Evolutionary conservation across 1,140 invertebrate genomes (phyloP).

Genomic region (Cheumatopsyche charites): DNA sequence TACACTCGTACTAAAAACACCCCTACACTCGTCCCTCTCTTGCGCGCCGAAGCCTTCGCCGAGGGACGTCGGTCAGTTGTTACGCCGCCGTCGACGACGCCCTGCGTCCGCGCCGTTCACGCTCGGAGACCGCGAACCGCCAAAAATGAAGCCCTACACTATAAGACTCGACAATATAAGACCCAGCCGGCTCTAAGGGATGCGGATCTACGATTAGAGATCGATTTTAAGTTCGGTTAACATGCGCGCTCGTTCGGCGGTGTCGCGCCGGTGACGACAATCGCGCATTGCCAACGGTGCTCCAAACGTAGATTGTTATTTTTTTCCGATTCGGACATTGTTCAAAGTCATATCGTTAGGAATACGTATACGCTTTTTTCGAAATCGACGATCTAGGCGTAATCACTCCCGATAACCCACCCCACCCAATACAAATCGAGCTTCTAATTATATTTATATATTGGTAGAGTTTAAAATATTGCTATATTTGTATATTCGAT

Average conservation of each 20-base stretch:
- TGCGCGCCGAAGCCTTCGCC: slow-evolving; percentile 11
- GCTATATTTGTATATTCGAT: slow-evolving; percentile 1
- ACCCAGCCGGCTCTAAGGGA: too few relatives aligned
- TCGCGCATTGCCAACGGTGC: too few relatives aligned
- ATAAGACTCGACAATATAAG: too few relatives aligned
- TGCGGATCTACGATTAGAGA: too few relatives aligned
- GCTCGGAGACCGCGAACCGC: too few relatives aligned
- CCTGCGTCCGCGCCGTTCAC: neutral
- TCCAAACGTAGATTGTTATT: too few relatives aligned
- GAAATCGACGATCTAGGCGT: neutral
- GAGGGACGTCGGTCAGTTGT: slow-evolving; percentile 34
- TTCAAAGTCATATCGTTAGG: slow-evolving; percentile 22
- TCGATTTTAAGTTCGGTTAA: too few relatives aligned
- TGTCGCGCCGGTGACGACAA: too few relatives aligned
- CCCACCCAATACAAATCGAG: slow-evolving; percentile 30
- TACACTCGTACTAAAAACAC: neutral
- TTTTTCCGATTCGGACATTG: too few relatives aligned
- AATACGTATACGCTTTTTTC: slow-evolving; percentile 30
- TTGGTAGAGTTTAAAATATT: neutral
- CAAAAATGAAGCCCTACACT: too few relatives aligned
- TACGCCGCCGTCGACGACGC: slow-evolving; percentile 11
- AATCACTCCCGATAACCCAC: neutral
- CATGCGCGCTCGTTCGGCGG: too few relatives aligned
- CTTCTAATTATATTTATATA: slow-evolving; percentile 21
- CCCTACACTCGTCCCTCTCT: neutral